A percentile compares a stretch with the other conserved stretches of the same genome.
Evolutionary conservation across 2,888 invertebrate species (phyloP).

Genomic region (Melinopterus prodromus): DNA sequence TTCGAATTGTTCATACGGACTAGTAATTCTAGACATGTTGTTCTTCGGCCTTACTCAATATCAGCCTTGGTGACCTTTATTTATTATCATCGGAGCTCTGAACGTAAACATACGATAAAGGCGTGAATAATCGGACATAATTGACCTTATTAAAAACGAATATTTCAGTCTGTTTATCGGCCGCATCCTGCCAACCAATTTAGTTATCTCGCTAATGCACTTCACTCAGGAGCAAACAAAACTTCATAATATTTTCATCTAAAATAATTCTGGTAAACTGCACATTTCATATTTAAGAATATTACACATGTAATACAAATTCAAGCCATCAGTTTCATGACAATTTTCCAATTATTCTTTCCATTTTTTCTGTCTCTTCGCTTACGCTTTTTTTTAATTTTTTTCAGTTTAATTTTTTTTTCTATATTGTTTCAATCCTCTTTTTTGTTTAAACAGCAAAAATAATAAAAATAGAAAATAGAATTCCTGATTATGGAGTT

Average conservation of each 20-base stretch:
- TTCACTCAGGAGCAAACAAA: background rate
- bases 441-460: no score
- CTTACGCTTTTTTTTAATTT: no score
- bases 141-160: slow-evolving; percentile 4
- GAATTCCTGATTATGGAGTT: no score
- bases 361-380: no score
- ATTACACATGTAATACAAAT: background rate
- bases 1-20: background rate
- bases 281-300: background rate
- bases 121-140: background rate
- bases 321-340: no score
- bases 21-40: background rate
- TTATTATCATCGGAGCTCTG: background rate
- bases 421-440: no score
- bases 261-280: background rate
- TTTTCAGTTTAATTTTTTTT: no score
- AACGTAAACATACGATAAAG: background rate
- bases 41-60: background rate
- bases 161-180: background rate
- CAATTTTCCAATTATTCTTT: no score
- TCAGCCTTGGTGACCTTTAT: background rate
- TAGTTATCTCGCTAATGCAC: background rate
- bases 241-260: background rate
- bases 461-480: no score
- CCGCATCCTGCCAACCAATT: background rate